Base-by-base conservation (phyloP, 2,113 vertebrate genomes). In the Myxocyprinus asiaticus region DNA sequence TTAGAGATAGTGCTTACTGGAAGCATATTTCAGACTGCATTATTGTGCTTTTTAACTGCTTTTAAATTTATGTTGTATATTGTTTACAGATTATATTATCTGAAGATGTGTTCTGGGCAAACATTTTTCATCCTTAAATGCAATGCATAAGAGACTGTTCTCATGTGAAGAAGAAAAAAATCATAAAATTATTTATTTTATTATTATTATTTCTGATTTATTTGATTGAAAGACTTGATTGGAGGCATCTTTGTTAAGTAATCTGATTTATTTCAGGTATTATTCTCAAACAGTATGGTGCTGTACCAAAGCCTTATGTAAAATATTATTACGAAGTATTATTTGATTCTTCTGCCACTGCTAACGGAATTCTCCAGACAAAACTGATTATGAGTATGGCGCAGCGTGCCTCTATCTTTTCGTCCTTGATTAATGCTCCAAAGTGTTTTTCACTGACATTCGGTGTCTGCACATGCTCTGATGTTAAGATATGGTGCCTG, bases 221-320 rank as follows among this genome's bases (percentile, higher is more conserved):
- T 70, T 42, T 64, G 15, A 69, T 75, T 22, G 63, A 81, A 62
- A 14, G 17, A 61, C 44, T 74, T 65, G 7, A 15, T 77, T n/a
- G 59, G 69, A 81, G 85, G 77, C 81, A 72, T 84, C 80, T 80
- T 86, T 80, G 72, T 89, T 90, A 79, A 81, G 78, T 90, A 89
- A 69, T 83, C 82, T 90, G 85, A 88, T 86, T 64, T 67, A 59
- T 90, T 90, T 90, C 90, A 89, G 88, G 88, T 90, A 88, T 88
- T 87, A 87, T 55, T 88, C 86, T 90, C 87, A 83, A 91, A 91
- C 86, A 91, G 90, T 92, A 93, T 92, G 92, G 92, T 93, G 92
- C 92, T 93, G 91, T 90, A 93, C 91, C 91, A 93, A 93, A 93
- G 92, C 92, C 92, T 92, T 93, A 93, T 91, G 91, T 91, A 92